Conservation (phyloP, 2,888 invertebrate species). For the Scaptomyza cyrtandrae region DNA sequence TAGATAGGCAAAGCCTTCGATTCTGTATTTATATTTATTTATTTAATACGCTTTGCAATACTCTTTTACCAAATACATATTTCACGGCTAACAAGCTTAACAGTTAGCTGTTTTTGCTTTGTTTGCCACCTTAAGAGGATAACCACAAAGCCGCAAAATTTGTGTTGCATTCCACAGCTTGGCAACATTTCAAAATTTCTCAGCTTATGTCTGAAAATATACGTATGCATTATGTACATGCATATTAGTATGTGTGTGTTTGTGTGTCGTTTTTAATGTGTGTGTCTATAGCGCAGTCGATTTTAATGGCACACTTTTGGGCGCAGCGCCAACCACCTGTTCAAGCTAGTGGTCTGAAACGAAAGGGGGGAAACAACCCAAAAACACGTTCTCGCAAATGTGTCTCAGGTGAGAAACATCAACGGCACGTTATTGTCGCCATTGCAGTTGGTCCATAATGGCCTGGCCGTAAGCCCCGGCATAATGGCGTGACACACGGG, state of each 20-base stretch:
- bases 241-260: conserved; percentile 1
- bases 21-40: conserved; percentile 40
- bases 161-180: conserved; percentile 68
- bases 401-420: conserved; percentile 78
- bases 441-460: conserved; percentile 78
- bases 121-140: conserved; percentile 58
- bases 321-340: conserved; percentile 76
- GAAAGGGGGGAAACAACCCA: background rate
- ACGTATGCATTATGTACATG: background rate
- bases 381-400: conserved; percentile 37
- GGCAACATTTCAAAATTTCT: conserved; percentile 53
- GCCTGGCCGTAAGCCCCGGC: conserved; percentile 63
- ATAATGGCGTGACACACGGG: conserved; percentile 29
- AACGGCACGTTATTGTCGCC: conserved; percentile 73
- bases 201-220: conserved; percentile 26
- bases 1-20: conserved; percentile 27
- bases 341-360: background rate
- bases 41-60: conserved; percentile 49
- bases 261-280: conserved; percentile 2
- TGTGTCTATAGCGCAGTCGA: conserved; percentile 30
- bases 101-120: conserved; percentile 23
- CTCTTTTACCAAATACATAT: conserved; percentile 48
- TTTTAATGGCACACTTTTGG: conserved; percentile 68
- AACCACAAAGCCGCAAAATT: conserved; percentile 71
- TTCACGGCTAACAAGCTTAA: conserved; percentile 69